Conservation (phyloP, 2,797 vertebrate genomes). For the Sebastes oblongus region DNA sequence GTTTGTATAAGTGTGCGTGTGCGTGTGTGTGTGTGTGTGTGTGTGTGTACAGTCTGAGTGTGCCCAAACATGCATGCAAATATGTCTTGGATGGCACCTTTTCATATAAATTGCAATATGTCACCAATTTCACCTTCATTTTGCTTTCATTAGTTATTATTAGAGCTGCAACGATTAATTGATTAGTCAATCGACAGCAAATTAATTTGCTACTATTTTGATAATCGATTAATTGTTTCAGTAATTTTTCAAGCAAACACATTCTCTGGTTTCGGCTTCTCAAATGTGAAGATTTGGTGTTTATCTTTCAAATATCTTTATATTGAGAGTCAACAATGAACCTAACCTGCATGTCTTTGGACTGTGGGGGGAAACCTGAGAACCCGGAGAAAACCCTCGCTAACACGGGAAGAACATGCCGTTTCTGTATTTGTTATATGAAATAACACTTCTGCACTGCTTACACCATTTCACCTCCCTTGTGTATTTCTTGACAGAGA, state of each 20-base stretch:
- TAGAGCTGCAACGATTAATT: neutral
- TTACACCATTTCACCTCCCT: neutral
- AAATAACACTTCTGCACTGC: neutral
- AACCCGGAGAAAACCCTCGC: no score
- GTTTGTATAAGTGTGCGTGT: neutral
- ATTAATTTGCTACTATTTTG: neutral
- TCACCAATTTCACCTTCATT: neutral
- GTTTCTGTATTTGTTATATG: neutral
- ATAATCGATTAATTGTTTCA: neutral
- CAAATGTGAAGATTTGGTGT: neutral
- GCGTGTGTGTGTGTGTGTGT: neutral
- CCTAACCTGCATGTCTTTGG: no score
- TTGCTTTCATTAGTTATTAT: neutral
- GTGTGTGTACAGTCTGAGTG: neutral
- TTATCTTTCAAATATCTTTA: neutral
- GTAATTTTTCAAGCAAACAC: neutral
- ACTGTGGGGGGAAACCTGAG: no score
- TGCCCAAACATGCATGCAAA: neutral
- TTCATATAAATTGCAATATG: neutral
- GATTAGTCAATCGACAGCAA: neutral
- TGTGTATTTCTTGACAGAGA: neutral
- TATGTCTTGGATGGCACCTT: neutral
- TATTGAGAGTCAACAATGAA: no score
- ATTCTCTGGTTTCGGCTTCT: neutral
- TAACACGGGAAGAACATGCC: no score